Base-by-base conservation (phyloP, 1,140 invertebrate genomes). In the Mesaphorura yosii region DNA sequence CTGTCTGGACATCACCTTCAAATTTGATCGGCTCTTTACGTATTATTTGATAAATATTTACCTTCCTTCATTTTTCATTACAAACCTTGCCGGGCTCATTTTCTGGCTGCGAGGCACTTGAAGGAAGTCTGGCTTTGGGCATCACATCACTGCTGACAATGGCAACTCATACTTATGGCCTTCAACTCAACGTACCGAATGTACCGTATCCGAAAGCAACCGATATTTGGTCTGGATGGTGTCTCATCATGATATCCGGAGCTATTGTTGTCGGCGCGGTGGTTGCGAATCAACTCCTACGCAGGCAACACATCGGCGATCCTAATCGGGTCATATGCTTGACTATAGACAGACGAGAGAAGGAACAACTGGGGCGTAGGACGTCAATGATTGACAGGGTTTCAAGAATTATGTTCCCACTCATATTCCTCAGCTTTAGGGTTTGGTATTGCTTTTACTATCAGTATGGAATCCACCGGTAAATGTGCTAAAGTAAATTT, bases 131-230 rank as follows among this genome's bases (percentile, higher is more conserved):
- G 3, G 71, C 71, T 31, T 65, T 76, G 1, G 75, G 76, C 14
- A 75, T 76, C 7, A 76, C 77, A 69, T 76, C 75, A 23, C 64
- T 73, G 37, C 68, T 77, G 15, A 75, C 75, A 39, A 75, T 77
- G 74, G 73, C 75, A 12, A 76, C 75, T 41, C 76, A 72, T 65
- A 75, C 68, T 6, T 73, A 70, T 28, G 69, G 70, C 52, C 72
- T 73, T 57, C 76, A 64, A 58, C 38, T 44, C 17, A 27, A 29
- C 3, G 6, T 45, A 27, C 53, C 53, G 20, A 39, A 19, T 2
- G 53, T 55, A 29, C 27, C 47, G 1, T 55, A 55, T 34, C 2
- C 29, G 28, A 74, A 66, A 63, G 71, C 75, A 19, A 72, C 77
- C 38, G 75, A 76, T 61, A 69, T 74, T 3, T 76, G 74, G 74